These are phyloP conservation scores for Lasioglossum zephyrum DNA, from an alignment of 2,888 invertebrate genomes.

Conservation along the genomic window DNA sequence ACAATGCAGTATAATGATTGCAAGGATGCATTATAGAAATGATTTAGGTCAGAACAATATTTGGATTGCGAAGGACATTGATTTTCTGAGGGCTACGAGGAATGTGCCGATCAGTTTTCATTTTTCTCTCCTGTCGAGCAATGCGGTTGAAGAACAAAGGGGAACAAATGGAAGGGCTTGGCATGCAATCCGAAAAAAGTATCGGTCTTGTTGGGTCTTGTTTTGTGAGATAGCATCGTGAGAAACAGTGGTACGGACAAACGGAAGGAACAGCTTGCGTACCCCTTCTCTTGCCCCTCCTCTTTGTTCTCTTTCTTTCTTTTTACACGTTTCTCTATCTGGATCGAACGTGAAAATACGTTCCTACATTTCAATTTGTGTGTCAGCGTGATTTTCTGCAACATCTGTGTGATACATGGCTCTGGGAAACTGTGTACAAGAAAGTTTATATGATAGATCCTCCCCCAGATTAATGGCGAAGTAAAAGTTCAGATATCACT, in stretches of 20 bases:
- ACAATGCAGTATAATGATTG: background rate
- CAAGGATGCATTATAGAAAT: background rate
- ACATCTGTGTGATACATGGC: background rate
- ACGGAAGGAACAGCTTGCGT: conserved; percentile 41
- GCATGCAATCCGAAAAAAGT: conserved; percentile 50
- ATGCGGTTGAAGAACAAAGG: conserved; percentile 38
- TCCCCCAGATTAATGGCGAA: background rate
- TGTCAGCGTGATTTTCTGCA: background rate
- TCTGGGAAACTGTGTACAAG: background rate
- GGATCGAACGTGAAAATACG: conserved; percentile 11
- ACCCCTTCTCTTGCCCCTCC: background rate
- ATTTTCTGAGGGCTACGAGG: background rate
- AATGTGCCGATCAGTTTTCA: conserved; percentile 26
- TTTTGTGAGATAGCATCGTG: conserved; percentile 59
- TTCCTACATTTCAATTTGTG: conserved; percentile 37
- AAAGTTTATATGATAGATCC: background rate
- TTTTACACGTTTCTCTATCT: background rate
- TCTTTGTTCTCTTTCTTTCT: background rate
- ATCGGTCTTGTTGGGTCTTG: conserved; percentile 46
- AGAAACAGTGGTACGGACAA: conserved; percentile 48
- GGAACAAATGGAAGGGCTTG: conserved; percentile 34
- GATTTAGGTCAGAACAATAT: background rate
- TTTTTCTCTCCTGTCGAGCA: conserved; percentile 46
- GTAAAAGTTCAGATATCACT: background rate
- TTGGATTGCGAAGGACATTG: background rate